Evolutionary conservation across 2,113 vertebrate genomes (phyloP).

Genomic region (Myiozetetes cayanensis): DNA sequence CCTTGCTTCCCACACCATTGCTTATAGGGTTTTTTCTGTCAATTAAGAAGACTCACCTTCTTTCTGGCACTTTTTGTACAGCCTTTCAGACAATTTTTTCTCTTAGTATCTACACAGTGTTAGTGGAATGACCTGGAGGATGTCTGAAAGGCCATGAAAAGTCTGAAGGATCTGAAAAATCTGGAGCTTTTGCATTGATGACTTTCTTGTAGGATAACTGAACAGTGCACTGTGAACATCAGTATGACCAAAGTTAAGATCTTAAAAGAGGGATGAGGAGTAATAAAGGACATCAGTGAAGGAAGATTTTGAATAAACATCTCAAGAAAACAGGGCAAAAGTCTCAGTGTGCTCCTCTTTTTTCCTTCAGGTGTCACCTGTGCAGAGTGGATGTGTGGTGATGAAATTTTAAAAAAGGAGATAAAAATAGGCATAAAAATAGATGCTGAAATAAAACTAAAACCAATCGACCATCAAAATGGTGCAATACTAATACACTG

Average conservation of each 20-base stretch:
- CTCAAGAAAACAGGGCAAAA: not conserved
- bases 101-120: not conserved
- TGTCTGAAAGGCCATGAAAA: not conserved
- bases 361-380: not conserved
- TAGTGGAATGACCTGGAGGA: not conserved
- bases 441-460: not conserved
- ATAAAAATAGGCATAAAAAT: not conserved
- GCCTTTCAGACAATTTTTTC: not conserved
- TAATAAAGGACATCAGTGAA: not conserved
- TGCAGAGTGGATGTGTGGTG: not conserved
- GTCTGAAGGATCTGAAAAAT: not conserved
- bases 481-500: not conserved
- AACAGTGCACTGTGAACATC: not conserved
- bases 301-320: not conserved
- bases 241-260: not conserved
- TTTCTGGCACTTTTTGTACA: not conserved
- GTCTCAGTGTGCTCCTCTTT: not conserved
- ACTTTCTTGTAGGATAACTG: not conserved
- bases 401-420: not conserved
- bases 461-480: not conserved
- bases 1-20: not conserved
- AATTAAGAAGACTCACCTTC: not conserved
- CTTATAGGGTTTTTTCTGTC: not conserved
- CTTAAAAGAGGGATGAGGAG: not conserved
- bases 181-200: not conserved